phyloP scores from a whole-genome alignment of 2,113 vertebrate genomes.

The Tapirus terrestris region DNA sequence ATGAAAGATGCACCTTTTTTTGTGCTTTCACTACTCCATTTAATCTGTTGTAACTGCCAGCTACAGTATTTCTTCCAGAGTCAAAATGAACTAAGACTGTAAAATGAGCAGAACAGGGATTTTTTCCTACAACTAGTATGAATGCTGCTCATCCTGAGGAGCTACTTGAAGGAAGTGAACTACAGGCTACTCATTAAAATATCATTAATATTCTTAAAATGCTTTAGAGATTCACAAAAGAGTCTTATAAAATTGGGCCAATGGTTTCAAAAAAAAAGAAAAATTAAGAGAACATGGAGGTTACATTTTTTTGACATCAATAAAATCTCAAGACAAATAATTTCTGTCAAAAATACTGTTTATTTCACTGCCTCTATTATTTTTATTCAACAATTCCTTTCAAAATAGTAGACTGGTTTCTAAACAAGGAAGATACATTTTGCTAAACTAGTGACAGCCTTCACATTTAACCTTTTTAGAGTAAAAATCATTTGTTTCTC shows the following conservation, averaged over 20 bases:
- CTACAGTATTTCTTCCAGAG: background rate
- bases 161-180: background rate
- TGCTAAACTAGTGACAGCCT: conserved; percentile 7
- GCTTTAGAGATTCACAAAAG: background rate
- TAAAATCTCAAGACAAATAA: conserved; percentile 17
- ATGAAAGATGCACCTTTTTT: background rate
- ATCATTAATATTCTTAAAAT: background rate
- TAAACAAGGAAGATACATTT: background rate
- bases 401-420: conserved; percentile 17
- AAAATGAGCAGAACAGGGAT: background rate
- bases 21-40: background rate
- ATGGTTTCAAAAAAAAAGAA: background rate
- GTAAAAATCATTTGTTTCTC: background rate
- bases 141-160: background rate
- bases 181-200: background rate
- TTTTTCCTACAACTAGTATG: background rate
- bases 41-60: background rate
- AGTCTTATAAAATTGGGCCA: background rate
- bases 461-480: conserved; percentile 42
- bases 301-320: background rate
- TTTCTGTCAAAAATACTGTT: background rate
- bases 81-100: background rate
- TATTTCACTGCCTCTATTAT: conserved; percentile 11
- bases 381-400: conserved; percentile 38
- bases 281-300: background rate